A percentile compares a stretch with the other conserved stretches of the same genome.
Evolutionary conservation across 2,888 invertebrate species (phyloP).

Genomic region (Bhutanitis thaidina): DNA sequence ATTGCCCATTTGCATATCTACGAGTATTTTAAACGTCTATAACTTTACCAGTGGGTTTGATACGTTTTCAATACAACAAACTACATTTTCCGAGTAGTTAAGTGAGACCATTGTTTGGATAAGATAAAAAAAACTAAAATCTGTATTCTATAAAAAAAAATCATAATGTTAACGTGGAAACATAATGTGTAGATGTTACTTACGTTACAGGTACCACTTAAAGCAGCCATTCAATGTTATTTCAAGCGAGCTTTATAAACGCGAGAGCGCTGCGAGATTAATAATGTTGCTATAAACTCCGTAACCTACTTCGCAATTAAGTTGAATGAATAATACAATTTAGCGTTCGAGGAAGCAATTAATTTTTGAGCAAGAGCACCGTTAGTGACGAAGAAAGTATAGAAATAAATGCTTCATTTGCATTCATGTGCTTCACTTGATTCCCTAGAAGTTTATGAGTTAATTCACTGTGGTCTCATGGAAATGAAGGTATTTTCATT

Average conservation of each 20-base stretch:
- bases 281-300: constrained; percentile 62
- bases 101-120: too few relatives aligned
- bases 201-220: constrained; percentile 30
- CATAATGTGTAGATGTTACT: constrained; percentile 20
- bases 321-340: constrained; percentile 57
- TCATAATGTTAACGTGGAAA: too few relatives aligned
- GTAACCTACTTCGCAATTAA: constrained; percentile 66
- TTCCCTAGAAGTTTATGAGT: background rate
- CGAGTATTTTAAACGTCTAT: too few relatives aligned
- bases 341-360: constrained; percentile 53
- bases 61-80: too few relatives aligned
- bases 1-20: background rate
- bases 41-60: too few relatives aligned
- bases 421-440: background rate
- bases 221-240: constrained; percentile 38
- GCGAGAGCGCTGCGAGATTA: constrained; percentile 51
- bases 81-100: too few relatives aligned
- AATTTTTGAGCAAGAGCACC: constrained; percentile 38
- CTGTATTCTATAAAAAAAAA: too few relatives aligned
- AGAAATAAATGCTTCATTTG: constrained; percentile 4
- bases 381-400: constrained; percentile 14
- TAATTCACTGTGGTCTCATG: background rate
- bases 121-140: too few relatives aligned
- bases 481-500: too few relatives aligned
- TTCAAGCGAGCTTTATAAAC: constrained; percentile 32